Percentiles rank a stretch among this genome's conserved stretches.
Conservation (phyloP, 2,797 vertebrate genomes). For the Sebastes minor region DNA sequence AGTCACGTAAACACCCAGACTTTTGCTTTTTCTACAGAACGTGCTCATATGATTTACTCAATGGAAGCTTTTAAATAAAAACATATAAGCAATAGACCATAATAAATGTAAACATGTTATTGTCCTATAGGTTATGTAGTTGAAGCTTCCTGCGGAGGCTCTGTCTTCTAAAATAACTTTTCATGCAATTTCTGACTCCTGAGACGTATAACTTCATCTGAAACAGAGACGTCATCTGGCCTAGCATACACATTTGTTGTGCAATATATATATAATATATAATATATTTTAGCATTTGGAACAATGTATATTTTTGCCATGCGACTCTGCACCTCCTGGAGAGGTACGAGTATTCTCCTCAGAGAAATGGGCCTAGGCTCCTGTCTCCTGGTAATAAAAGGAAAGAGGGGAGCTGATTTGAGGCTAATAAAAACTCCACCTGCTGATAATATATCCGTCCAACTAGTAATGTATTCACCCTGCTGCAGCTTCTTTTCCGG, state of each 20-base stretch:
- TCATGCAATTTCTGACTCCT: background rate
- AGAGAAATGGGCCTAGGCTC: background rate
- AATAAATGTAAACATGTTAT: background rate
- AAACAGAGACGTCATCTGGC: background rate
- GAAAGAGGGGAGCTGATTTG: background rate
- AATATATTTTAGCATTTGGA: background rate
- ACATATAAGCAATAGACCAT: background rate
- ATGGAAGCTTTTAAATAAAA: background rate
- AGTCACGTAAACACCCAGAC: background rate
- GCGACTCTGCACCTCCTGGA: background rate
- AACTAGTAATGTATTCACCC: slow-evolving; percentile 16
- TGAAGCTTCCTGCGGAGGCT: background rate
- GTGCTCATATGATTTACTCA: background rate
- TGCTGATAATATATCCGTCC: background rate
- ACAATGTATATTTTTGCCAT: background rate
- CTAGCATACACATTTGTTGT: background rate
- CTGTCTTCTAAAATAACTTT: background rate
- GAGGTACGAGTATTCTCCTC: background rate
- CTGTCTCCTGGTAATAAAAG: background rate
- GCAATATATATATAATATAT: background rate
- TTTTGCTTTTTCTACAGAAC: background rate
- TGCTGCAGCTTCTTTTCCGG: background rate
- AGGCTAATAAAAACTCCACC: slow-evolving; percentile 21
- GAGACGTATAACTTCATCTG: background rate
- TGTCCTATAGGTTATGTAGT: background rate